Base-by-base conservation (phyloP, 53 echinoderm and acorn worm genomes). In the Echinarachnius parma region DNA sequence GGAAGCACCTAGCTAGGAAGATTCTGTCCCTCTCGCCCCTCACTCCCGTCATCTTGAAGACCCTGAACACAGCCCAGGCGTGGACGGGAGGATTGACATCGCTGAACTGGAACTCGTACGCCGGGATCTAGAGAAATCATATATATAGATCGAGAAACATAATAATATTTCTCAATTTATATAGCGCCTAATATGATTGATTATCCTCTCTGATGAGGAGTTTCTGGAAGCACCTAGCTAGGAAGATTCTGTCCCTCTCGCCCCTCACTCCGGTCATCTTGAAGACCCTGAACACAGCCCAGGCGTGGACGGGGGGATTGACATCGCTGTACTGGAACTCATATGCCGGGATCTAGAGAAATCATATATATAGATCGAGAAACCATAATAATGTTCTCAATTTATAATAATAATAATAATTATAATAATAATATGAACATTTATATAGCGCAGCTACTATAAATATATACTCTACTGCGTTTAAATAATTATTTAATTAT, bases 71-170 rank as follows among this genome's bases (percentile, higher is more conserved):
- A 4, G 91, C 91, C 96, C 96, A 96, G 2, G 96, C 96, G 76
- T 96, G 96, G 61, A 96, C 96, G 0, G 96, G 96, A 21, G 96
- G 96, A 60, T 96, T 96, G 22, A 96, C 96, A 57, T 96, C 96
- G 28, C 88, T 79, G 80, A 96, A 96, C 46, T 86, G 87, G 75
- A 96, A 96, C 66, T 96, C 96, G 66, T 96, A 96, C 25, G 91
- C 91, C 34, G 96, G 96, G 22, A 94, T 94, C 95, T 94, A 55
- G 39, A 48, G n/a, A n/a, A n/a, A n/a, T n/a, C n/a, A n/a, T n/a
- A n/a, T n/a, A n/a, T n/a, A n/a, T n/a, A n/a, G n/a, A n/a, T n/a
- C n/a, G n/a, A n/a, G n/a, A n/a, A n/a, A n/a, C n/a, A n/a, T n/a
- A n/a, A n/a, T n/a, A n/a, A n/a, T n/a, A n/a, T n/a, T n/a, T n/a